phyloP scores from a whole-genome alignment of 1,140 invertebrate genomes.

The Parasteatoda tepidariorum region DNA sequence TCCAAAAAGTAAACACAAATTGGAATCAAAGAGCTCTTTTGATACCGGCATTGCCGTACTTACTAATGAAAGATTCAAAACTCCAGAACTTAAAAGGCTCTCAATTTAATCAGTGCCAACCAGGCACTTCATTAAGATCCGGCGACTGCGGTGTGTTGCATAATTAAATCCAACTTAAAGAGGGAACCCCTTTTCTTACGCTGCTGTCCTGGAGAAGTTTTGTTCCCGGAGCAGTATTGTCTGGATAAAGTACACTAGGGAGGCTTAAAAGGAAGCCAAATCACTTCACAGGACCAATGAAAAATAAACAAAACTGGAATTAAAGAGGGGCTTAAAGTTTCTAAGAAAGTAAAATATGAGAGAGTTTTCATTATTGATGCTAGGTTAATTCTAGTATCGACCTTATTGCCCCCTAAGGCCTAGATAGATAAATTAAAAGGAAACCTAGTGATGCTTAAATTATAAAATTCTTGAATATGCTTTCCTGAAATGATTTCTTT shows the following conservation, averaged over 20 bases:
- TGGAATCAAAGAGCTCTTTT: neutral
- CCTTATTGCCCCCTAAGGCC: no score
- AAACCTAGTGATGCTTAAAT: no score
- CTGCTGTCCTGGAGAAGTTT: neutral
- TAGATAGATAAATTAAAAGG: no score
- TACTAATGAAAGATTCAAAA: neutral
- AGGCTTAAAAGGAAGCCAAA: neutral
- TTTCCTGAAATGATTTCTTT: no score
- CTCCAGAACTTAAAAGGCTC: neutral
- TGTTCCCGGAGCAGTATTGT: neutral
- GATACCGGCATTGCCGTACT: neutral
- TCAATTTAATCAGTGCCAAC: neutral
- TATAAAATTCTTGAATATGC: no score
- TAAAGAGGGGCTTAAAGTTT: no score
- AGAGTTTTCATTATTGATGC: no score
- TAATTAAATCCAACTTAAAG: slow-evolving; percentile 16
- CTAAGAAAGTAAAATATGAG: no score
- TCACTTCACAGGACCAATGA: no score
- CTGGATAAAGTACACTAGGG: neutral
- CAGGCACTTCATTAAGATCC: slow-evolving; percentile 3
- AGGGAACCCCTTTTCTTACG: neutral
- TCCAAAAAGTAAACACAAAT: no score
- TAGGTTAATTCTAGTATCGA: no score
- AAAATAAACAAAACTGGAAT: no score
- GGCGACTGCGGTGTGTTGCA: neutral